phyloP scores from a whole-genome alignment of 2,113 vertebrate genomes.

The Vicugna pacos region DNA sequence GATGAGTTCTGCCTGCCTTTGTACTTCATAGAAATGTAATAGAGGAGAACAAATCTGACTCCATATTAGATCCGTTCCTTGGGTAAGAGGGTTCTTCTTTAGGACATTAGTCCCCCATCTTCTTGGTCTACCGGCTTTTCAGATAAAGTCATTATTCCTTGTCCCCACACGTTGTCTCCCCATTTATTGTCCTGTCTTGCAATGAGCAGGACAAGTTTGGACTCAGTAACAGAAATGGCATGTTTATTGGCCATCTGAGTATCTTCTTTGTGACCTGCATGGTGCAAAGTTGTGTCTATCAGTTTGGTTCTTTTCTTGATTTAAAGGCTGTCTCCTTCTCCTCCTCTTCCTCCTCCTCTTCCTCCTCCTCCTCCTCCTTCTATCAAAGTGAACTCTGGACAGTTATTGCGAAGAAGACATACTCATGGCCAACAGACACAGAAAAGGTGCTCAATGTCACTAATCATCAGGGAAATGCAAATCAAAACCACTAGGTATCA shows the following conservation, averaged over 20 bases:
- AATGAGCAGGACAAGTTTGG: too few relatives aligned
- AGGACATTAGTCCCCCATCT: too few relatives aligned
- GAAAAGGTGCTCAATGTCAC: not conserved
- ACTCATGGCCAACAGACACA: not conserved
- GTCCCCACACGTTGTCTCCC: too few relatives aligned
- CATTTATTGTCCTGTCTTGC: too few relatives aligned
- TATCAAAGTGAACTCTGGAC: not conserved
- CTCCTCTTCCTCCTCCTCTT: too few relatives aligned
- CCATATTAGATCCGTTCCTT: too few relatives aligned
- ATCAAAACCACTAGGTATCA: not conserved
- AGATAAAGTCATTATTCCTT: too few relatives aligned
- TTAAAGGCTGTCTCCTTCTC: not conserved
- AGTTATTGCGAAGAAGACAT: not conserved
- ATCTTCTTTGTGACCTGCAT: not conserved
- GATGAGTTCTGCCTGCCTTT: not conserved
- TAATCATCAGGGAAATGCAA: not conserved
- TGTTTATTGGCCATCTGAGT: not conserved
- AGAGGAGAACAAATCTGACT: too few relatives aligned
- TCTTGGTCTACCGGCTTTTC: too few relatives aligned
- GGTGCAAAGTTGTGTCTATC: not conserved
- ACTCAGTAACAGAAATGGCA: not conserved
- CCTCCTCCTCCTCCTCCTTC: too few relatives aligned
- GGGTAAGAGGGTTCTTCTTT: too few relatives aligned
- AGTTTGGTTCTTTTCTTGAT: not conserved
- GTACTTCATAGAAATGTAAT: not conserved